Evolutionary conservation across 2,113 vertebrate genomes (phyloP), one percentile per base, ranked within the genome.

Genomic region (Percopsis transmontana): DNA sequence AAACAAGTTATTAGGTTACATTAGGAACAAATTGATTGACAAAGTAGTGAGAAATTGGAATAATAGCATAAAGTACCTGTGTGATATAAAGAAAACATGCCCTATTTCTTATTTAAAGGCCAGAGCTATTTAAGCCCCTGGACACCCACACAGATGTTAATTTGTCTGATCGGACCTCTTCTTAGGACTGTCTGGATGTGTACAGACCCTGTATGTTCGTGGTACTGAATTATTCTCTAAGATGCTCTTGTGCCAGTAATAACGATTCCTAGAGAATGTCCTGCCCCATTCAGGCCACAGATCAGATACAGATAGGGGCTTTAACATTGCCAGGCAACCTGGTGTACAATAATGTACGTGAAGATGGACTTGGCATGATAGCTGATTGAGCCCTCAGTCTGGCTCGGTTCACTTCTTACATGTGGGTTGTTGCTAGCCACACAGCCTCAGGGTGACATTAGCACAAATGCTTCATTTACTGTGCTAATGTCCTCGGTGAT

Each of bases 281-380:
- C 55, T 62, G 60, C 67, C 61, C 52, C 67, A 54, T 68, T 56
- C 64, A 48, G 53, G 14, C 64, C 20, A 42, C 42, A 63, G 54
- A 58, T 67, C 42, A 33, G 42, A 57, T 39, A 38, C 68, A 62
- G 74, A 51, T 33, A 33, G 8, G 53, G 63, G 44, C 44, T 68
- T 47, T 79, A 79, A 75, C 79, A 56, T 64, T 62, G 58, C 62
- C 70, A 69, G 70, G 19, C 68, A 59, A 48, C 62, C 72, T 48
- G 53, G 52, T 68, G 63, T 71, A 67, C 68, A 69, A 62, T 68
- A 57, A 76, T 50, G 50, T 64, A 63, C 50, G 45, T 59, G 19
- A 59, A 68, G 66, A 59, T 47, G 56, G 70, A 62, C 42, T 56
- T 51, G 48, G 64, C 64, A 72, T 76, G 65, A 58, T 69, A 68